Conservation (phyloP, 2,888 invertebrate species). For the Eupsilia transversa region DNA sequence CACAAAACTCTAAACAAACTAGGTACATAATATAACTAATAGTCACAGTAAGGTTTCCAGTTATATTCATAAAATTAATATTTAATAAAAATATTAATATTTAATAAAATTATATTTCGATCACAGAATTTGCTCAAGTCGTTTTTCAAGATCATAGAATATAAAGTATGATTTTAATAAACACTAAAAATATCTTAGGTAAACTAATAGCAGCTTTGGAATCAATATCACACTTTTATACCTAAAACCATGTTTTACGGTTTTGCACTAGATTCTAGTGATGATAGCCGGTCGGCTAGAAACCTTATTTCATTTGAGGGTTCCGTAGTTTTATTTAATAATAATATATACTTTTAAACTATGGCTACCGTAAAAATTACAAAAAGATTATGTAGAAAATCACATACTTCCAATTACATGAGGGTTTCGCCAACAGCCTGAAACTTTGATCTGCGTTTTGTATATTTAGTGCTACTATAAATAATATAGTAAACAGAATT, state of each 20-base stretch:
- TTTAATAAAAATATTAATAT: slow-evolving; percentile 29
- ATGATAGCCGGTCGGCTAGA: slow-evolving; percentile 9
- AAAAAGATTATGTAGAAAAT: not conserved
- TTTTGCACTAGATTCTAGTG: slow-evolving; percentile 47
- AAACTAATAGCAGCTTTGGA: slow-evolving; percentile 48
- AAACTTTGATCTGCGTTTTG: not conserved
- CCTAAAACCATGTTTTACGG: slow-evolving; percentile 52
- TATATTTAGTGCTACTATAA: too few relatives aligned
- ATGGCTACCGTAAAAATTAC: not conserved
- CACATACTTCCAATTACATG: not conserved
- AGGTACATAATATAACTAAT: not conserved
- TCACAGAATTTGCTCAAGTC: slow-evolving; percentile 19
- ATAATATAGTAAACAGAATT: not conserved
- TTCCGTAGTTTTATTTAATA: slow-evolving; percentile 17
- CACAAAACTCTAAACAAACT: not conserved
- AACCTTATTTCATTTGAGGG: not conserved
- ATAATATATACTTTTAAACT: not conserved
- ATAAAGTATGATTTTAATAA: slow-evolving; percentile 56
- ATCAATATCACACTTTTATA: slow-evolving; percentile 59
- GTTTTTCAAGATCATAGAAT: slow-evolving; percentile 57
- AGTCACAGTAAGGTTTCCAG: not conserved
- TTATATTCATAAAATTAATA: too few relatives aligned
- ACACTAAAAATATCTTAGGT: slow-evolving; percentile 61
- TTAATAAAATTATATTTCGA: slow-evolving; percentile 41
- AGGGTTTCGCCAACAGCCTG: not conserved